Percentiles rank a stretch among this genome's conserved stretches.
These are phyloP conservation scores for Harlomillsia oculata DNA, from an alignment of 1,140 invertebrate genomes.

Conservation along the genomic window DNA sequence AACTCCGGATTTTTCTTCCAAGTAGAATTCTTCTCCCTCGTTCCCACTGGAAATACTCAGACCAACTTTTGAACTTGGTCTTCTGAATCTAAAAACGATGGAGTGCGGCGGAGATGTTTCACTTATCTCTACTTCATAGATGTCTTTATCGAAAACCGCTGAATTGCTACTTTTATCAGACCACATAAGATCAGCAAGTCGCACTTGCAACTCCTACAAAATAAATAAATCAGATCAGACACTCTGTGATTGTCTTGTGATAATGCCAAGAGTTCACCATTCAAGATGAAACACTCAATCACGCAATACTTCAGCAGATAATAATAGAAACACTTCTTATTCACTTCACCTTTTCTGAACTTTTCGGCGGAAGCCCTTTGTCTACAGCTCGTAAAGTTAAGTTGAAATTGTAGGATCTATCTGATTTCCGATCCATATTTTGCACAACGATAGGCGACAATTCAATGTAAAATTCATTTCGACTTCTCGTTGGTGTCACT, in stretches of 20 bases:
- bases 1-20: slow-evolving; percentile 80
- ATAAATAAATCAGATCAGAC: slow-evolving; percentile 16
- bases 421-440: slow-evolving; percentile 24
- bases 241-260: no score
- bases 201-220: slow-evolving; percentile 32
- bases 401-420: slow-evolving; percentile 63
- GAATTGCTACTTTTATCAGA: slow-evolving; percentile 46
- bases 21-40: slow-evolving; percentile 72
- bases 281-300: no score
- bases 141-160: slow-evolving; percentile 75
- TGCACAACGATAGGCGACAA: slow-evolving; percentile 37
- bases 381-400: slow-evolving; percentile 76
- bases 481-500: slow-evolving; percentile 49
- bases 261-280: background rate
- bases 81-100: slow-evolving; percentile 73
- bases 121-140: slow-evolving; percentile 75
- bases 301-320: background rate
- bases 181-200: slow-evolving; percentile 21
- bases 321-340: background rate
- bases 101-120: slow-evolving; percentile 82
- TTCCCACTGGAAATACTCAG: slow-evolving; percentile 87
- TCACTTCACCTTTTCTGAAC: slow-evolving; percentile 35
- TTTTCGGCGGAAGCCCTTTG: slow-evolving; percentile 60
- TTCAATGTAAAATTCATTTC: slow-evolving; percentile 44
- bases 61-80: slow-evolving; percentile 72